phyloP scores from a whole-genome alignment of 2,113 vertebrate species.

The Oxyura jamaicensis region DNA sequence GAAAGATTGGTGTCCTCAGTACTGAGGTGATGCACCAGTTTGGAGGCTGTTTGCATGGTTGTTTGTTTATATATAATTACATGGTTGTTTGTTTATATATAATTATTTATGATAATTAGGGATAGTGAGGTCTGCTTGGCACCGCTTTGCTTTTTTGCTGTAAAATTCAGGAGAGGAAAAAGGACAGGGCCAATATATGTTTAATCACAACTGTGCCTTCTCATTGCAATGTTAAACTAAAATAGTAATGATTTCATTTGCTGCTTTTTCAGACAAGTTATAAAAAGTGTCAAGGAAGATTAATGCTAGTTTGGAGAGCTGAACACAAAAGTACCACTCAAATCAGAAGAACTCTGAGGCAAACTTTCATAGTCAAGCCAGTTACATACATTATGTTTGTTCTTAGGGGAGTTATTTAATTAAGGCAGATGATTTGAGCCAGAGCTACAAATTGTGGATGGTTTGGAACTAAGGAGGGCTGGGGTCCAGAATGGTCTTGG shows the following conservation, averaged over 20 bases:
- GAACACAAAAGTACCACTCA: not conserved
- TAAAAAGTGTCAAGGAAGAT: not conserved
- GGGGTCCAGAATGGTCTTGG: not conserved
- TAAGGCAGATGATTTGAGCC: not conserved
- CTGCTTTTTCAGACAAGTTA: too few species aligned
- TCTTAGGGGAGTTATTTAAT: not conserved
- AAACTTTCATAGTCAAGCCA: not conserved
- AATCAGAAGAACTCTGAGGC: not conserved
- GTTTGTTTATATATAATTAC: not conserved
- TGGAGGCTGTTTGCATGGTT: not conserved
- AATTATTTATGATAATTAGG: not conserved
- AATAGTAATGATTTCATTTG: not conserved
- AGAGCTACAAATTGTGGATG: not conserved
- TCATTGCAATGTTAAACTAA: not conserved
- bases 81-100: not conserved
- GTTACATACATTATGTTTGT: not conserved
- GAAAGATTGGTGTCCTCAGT: not conserved
- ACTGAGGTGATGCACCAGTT: not conserved
- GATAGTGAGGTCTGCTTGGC: not conserved
- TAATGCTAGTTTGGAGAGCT: not conserved
- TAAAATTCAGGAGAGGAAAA: not conserved
- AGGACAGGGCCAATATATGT: not conserved
- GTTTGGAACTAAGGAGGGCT: not conserved
- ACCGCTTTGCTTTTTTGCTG: not conserved
- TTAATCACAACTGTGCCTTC: not conserved